Conservation (phyloP, 2,113 vertebrate species). For the Oxyura jamaicensis region DNA sequence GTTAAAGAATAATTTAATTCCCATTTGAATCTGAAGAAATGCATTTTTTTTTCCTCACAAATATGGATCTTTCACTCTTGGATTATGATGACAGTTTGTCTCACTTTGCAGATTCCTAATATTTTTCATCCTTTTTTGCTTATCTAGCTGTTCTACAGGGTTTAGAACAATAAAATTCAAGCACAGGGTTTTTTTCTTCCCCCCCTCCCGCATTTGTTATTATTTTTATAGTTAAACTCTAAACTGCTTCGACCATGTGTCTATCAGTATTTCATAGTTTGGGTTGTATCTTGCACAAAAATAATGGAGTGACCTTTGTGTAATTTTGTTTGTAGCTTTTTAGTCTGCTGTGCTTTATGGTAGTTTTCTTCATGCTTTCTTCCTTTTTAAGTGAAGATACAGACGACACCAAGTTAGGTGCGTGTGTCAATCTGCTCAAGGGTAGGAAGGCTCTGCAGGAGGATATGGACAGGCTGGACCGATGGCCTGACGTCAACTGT, state of each 20-base stretch:
- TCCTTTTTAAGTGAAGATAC: not conserved
- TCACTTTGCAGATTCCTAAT: not conserved
- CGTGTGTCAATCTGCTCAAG: too few relatives aligned
- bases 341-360: not conserved
- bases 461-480: too few relatives aligned
- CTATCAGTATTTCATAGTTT: not conserved
- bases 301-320: not conserved
- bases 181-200: not conserved
- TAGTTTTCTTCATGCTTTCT: not conserved
- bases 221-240: not conserved
- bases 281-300: not conserved
- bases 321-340: not conserved
- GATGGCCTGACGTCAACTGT: too few relatives aligned
- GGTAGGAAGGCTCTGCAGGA: too few relatives aligned
- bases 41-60: not conserved
- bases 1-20: not conserved
- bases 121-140: not conserved
- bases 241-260: not conserved
- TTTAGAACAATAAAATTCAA: not conserved
- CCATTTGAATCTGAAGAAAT: not conserved
- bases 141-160: not conserved
- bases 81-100: not conserved
- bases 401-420: too few relatives aligned
- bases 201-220: fast-evolving
- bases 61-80: not conserved